Percentiles rank a stretch among this genome's conserved stretches.
phyloP scores from a whole-genome alignment of 2,797 vertebrate genomes.

The Phalloptychus januarius region DNA sequence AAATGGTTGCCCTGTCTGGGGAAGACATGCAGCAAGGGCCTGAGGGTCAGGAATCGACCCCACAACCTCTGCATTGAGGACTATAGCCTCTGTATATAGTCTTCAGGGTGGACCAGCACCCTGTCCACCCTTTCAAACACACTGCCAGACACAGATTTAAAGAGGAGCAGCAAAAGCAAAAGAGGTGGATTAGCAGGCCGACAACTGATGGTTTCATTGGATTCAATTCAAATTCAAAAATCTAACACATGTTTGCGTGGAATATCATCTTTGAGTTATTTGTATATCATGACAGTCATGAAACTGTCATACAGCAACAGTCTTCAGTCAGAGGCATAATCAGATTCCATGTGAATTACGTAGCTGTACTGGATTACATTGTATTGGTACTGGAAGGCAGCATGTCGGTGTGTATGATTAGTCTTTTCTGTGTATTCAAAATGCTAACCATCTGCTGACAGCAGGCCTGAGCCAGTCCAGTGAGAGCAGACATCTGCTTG shows the following conservation, averaged over 20 bases:
- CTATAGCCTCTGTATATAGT: no score
- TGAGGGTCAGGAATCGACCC: no score
- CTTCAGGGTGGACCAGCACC: no score
- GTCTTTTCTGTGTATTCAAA: conserved; percentile 42
- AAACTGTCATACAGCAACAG: background rate
- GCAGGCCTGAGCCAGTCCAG: conserved; percentile 31
- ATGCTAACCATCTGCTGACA: conserved; percentile 72
- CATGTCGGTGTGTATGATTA: background rate
- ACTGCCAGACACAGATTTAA: no score
- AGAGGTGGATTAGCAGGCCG: background rate
- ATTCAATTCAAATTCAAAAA: background rate
- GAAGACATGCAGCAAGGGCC: no score
- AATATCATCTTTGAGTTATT: background rate
- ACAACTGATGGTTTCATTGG: background rate
- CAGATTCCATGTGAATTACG: conserved; percentile 32
- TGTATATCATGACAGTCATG: no score
- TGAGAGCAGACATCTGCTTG: conserved; percentile 54
- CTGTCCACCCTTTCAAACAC: no score
- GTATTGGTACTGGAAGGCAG: conserved; percentile 60
- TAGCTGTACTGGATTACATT: conserved; percentile 51
- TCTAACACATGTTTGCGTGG: background rate
- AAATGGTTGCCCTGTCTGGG: no score
- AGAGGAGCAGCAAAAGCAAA: background rate
- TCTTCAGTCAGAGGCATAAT: background rate
- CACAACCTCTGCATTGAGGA: no score